Percentiles rank a stretch among this genome's conserved stretches.
phyloP scores from a whole-genome alignment of 2,797 vertebrate genomes.

The Hypotaenidia philippensis region DNA sequence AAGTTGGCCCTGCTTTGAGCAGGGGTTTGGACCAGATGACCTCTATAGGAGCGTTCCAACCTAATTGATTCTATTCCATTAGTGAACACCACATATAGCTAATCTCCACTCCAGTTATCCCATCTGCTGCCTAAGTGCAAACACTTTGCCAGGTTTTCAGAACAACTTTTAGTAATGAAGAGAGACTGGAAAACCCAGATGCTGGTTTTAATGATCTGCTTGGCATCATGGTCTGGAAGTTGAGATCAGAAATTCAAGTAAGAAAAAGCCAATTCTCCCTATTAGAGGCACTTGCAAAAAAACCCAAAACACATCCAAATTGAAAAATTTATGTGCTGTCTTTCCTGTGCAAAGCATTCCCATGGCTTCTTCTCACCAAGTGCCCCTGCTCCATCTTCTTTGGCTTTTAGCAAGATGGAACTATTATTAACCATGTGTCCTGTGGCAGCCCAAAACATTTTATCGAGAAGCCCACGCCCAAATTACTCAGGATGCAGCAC shows the following conservation, averaged over 20 bases:
- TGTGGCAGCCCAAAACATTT: not conserved
- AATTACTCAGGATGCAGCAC: not conserved
- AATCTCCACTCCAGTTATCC: not conserved
- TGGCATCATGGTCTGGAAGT: not conserved
- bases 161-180: not conserved
- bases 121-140: not conserved
- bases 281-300: not conserved
- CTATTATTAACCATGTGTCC: not conserved
- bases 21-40: not conserved
- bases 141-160: not conserved
- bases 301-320: not conserved
- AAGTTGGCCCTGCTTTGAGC: not conserved
- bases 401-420: not conserved
- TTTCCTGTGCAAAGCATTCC: not conserved
- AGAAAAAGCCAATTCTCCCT: not conserved
- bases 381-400: not conserved
- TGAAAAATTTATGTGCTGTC: not conserved
- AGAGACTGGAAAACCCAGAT: not conserved
- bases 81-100: not conserved
- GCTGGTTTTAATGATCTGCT: not conserved
- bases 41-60: not conserved
- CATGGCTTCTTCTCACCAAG: not conserved
- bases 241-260: not conserved
- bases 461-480: not conserved
- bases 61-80: not conserved